These are phyloP conservation scores for Didymodactylos carnosus DNA, from an alignment of 2,888 invertebrate species.

Conservation along the genomic window DNA sequence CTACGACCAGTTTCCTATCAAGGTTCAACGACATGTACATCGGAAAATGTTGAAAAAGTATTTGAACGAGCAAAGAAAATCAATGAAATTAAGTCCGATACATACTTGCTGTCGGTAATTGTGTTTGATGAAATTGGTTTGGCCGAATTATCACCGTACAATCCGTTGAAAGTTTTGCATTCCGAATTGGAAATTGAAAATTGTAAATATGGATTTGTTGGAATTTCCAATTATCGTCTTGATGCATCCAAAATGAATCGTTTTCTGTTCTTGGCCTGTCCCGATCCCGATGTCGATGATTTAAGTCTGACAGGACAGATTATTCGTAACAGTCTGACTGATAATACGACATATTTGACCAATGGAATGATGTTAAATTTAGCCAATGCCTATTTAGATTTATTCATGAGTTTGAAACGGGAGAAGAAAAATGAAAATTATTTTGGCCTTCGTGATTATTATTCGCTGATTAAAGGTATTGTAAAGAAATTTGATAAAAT, in stretches of 20 bases:
- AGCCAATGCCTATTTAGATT: background rate
- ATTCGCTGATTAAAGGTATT: slow-evolving; percentile 4
- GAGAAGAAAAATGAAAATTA: background rate
- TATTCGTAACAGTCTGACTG: background rate
- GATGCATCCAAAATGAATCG: slow-evolving; percentile 33
- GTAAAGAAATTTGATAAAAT: background rate
- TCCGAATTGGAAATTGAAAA: slow-evolving; percentile 25
- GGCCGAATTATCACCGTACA: slow-evolving; percentile 27
- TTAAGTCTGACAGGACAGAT: slow-evolving; percentile 17
- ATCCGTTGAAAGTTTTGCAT: slow-evolving; percentile 30
- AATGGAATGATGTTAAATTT: background rate
- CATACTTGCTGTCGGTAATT: slow-evolving; percentile 20
- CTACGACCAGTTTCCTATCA: slow-evolving; percentile 24
- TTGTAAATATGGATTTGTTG: slow-evolving; percentile 27
- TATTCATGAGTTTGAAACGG: background rate
- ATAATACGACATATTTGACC: slow-evolving; percentile 18
- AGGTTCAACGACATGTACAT: slow-evolving; percentile 25
- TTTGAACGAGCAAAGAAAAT: slow-evolving; percentile 3
- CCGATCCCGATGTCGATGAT: slow-evolving; percentile 20
- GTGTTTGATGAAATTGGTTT: slow-evolving; percentile 29
- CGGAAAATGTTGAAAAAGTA: slow-evolving; percentile 18
- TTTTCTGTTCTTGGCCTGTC: slow-evolving; percentile 26
- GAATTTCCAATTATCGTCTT: slow-evolving; percentile 32
- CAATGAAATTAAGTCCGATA: background rate
- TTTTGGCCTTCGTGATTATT: slow-evolving; percentile 7